Conservation (phyloP, 2,113 vertebrate species). For the Hyaena hyaena region DNA sequence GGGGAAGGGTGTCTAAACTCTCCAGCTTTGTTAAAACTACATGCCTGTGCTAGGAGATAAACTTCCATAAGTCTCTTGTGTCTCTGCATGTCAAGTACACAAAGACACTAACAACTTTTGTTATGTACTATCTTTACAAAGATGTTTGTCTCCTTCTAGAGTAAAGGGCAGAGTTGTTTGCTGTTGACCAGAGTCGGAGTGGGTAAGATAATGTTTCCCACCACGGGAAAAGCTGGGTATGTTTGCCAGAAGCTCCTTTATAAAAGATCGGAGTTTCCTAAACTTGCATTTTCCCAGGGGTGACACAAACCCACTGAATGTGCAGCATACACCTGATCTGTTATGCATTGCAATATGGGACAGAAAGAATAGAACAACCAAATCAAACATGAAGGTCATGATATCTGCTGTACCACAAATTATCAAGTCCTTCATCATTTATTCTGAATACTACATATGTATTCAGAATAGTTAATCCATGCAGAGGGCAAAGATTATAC, state of each 20-base stretch:
- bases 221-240: not conserved
- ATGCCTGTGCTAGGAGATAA: not conserved
- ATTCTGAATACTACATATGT: not conserved
- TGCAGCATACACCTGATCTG: not conserved
- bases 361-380: too few relatives aligned
- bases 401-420: not conserved
- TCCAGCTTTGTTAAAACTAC: not conserved
- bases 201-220: not conserved
- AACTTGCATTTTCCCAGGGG: not conserved
- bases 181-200: not conserved
- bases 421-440: not conserved
- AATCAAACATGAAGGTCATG: too few relatives aligned
- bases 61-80: not conserved
- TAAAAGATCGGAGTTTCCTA: not conserved
- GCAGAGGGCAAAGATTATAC: not conserved
- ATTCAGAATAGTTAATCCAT: not conserved
- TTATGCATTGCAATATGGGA: not conserved
- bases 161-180: not conserved
- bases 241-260: not conserved
- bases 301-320: not conserved
- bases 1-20: not conserved
- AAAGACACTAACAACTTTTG: not conserved
- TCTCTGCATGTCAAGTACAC: not conserved
- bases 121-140: not conserved
- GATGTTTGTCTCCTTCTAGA: not conserved